Evolutionary conservation across 2,888 invertebrate genomes (phyloP), one percentile per base, ranked within the genome.

Genomic region (Branchellion lobata): DNA sequence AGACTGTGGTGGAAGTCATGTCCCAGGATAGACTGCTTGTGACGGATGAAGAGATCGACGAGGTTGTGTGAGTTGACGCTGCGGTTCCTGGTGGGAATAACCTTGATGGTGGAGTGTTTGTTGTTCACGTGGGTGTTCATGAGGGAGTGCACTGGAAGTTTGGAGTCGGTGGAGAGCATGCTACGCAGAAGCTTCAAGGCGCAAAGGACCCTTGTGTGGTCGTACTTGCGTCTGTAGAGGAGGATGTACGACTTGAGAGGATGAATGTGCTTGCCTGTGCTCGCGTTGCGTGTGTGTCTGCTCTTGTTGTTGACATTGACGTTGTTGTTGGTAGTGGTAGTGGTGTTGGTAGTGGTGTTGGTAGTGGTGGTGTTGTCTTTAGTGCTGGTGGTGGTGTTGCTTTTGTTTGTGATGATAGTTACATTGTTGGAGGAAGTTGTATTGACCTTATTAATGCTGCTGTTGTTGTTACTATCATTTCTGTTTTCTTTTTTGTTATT

Each of bases 171-270:
- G 68, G 90, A 85, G 8, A 94, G 89, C 82, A 93, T 91, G 84
- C 92, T 92, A 81, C 92, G 91, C n/a, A 94, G 87, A 0, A 92
- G 92, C 81, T 91, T 90, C 82, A 94, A 88, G 8, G 92, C 92
- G 85, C 93, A 93, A 0, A 93, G 88, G 1, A 91, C 91, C 84
- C 92, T 90, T 80, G 91, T 90, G 0, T 92, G 91, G 86, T 94
- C 94, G 84, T 92, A 93, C 27, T 92, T 91, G 82, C 92, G 92
- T 83, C 91, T 91, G 85, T 94, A 94, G 1, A 95, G 89, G 65
- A 94, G 90, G 88, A 95, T 90, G 76, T 83, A 94, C 31, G 93
- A 92, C 86, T 94, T 94, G 80, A 93, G 91, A 34, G 92, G 92
- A 86, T 93, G 92, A 53, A 93, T 89, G 33, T 40, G 74, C 53